Evolutionary conservation across 2,888 invertebrate species (phyloP), one percentile per base, ranked within the genome.

Genomic region (Acleris laterana): DNA sequence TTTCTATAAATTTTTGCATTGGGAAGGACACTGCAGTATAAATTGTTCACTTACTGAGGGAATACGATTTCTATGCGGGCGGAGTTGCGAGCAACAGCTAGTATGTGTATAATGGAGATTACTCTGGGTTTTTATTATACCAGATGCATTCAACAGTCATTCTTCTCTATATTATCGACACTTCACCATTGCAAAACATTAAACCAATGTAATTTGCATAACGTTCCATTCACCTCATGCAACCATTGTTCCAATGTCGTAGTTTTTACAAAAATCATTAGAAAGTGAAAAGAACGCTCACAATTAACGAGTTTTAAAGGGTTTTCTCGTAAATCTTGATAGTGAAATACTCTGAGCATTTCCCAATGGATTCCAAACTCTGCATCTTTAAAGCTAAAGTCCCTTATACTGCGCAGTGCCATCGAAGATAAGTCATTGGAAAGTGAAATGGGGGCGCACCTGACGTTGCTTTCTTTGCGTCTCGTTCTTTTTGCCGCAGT

Each of bases 391-490:
- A 53, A 22, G 58, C 70, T 76, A 83, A 78, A 78, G 87, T 84
- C 72, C 71, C 76, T 71, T 78, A 83, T 85, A 70, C 79, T 71
- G 71, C 64, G 76, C 69, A 68, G 67, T 68, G 60, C 49, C 56
- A 60, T 68, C 74, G 76, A 80, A 84, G 85, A 85, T 88, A 87
- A 87, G 86, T 86, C 86, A 84, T 88, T 89, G 89, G 91, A 92
- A 92, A 92, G 92, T 92, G 90, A 91, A 93, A 90, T 89, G 88
- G 85, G 90, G 87, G 83, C 90, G 92, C 92, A 92, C 92, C 91
- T 92, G 90, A 86, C 86, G 83, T 81, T 89, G 90, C 90, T 91
- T 90, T 92, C 91, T 91, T 92, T 88, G 83, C 84, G 82, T 87
- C 85, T 83, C 86, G 84, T 88, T 89, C 90, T 90, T 90, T 91